Evolutionary conservation across 2,797 vertebrate genomes (phyloP).

Genomic region (Monodelphis domestica): DNA sequence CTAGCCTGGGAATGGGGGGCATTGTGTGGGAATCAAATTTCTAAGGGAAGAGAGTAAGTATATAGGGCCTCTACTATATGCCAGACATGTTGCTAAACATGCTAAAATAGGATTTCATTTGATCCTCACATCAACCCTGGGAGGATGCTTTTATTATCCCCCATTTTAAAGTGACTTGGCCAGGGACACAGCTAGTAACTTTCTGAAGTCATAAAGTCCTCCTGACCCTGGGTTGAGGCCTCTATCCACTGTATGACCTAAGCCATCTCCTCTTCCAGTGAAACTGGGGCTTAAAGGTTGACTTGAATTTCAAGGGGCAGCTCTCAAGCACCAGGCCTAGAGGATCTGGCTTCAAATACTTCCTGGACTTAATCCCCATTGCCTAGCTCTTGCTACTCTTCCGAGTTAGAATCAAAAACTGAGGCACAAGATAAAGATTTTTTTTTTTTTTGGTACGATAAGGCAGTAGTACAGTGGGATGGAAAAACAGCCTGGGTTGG

Average conservation of each 20-base stretch:
- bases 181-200: background rate
- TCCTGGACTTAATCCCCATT: too few species aligned
- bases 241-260: background rate
- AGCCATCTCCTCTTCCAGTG: too few species aligned
- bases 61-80: background rate
- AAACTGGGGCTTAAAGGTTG: background rate
- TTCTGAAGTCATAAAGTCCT: background rate
- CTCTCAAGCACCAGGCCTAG: too few species aligned
- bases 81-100: fast-evolving
- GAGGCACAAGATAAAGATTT: too few species aligned
- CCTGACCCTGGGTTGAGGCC: background rate
- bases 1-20: background rate
- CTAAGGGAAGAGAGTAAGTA: background rate
- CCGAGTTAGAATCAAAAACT: too few species aligned
- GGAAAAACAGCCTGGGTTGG: background rate
- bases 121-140: too few species aligned
- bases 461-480: background rate
- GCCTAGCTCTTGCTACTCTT: too few species aligned
- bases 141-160: background rate
- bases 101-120: background rate
- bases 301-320: too few species aligned
- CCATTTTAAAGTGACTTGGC: background rate
- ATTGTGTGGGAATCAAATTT: background rate
- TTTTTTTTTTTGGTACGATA: too few species aligned
- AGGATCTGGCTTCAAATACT: too few species aligned